Conservation (phyloP, 2,113 vertebrate species). For the Chloebia gouldiae region DNA sequence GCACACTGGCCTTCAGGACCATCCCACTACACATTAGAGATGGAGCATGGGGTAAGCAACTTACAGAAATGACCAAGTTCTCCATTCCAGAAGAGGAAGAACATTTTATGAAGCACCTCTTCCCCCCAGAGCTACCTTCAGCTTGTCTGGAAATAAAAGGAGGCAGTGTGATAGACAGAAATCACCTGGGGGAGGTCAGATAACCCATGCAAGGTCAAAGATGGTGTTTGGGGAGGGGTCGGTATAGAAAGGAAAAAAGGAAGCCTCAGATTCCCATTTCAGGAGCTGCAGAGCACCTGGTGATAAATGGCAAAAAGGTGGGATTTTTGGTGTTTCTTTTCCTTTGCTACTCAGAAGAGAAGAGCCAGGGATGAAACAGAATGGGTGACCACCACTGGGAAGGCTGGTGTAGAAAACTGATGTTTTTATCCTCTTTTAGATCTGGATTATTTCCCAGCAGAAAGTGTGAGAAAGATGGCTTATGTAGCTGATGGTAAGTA, state of each 20-base stretch:
- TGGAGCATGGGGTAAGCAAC: slow-evolving; percentile 54
- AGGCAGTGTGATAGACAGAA: accelerated
- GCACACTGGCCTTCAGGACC: slow-evolving; percentile 64
- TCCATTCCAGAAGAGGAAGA: not conserved
- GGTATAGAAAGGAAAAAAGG: not conserved
- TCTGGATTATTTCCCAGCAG: no score
- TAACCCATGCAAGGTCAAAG: accelerated
- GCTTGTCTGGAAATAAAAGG: not conserved
- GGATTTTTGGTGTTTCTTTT: no score
- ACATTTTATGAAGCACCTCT: not conserved
- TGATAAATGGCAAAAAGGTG: no score
- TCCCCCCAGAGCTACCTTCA: accelerated
- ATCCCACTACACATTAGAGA: slow-evolving; percentile 14
- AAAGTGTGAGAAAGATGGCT: no score
- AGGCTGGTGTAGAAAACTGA: not conserved
- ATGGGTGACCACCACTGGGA: no score
- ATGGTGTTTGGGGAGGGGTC: accelerated
- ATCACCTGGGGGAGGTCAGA: no score
- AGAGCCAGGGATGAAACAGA: not conserved
- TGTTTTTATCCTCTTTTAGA: no score
- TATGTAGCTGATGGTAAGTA: no score
- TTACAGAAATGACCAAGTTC: not conserved
- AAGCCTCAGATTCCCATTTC: not conserved
- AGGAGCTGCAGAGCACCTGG: not conserved
- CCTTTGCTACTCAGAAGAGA: no score